Evolutionary conservation across 2,888 invertebrate genomes (phyloP), one percentile per base, ranked within the genome.

Genomic region (Lamellibrachia satsuma): DNA sequence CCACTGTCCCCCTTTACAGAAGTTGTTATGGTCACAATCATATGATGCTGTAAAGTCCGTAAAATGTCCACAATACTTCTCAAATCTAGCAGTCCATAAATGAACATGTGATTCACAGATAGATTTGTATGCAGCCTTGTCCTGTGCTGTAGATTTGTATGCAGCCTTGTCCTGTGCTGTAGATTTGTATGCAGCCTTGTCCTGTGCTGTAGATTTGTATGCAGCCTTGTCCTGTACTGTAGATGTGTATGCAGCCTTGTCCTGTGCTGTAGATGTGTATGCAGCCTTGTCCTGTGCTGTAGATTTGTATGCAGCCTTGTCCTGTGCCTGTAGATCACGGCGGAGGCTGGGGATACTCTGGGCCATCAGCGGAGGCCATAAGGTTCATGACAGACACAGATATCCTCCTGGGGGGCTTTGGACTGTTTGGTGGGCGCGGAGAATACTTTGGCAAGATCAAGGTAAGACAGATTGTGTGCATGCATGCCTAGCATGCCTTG

Each of bases 291-390:
- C n/a, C n/a, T 22, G 15, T 90, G 90, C 15, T 90, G 90, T 90
- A n/a, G 90, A 27, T 15, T 4, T 91, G 15, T 27, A 22, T 22
- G 7, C 11, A 51, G 15, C 9, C 27, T 27, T 92, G 15, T 75
- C 15, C 52, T 52, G 27, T 93, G n/a, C 55, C 92, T 94, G 0
- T 94, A 97, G 97, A 97, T 96, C 98, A 98, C 95, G 99, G 99
- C 2, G 99, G 99, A 52, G 99, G 99, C 7, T 99, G 99, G 99
- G 99, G 99, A 2, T 99, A 99, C 96, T 98, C 99, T 0, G 99
- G 98, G 0, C 99, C 99, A 96, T 99, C 99, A 3, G 98, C 99
- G 52, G 99, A 99, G 97, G 99, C 99, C 0, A 98, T 99, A 94
- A 97, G 99, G 92, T 99, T 99, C 96, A 98, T 98, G 97, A 98